Conservation (phyloP, 2,797 vertebrate genomes). For the Pelodytes ibericus region DNA sequence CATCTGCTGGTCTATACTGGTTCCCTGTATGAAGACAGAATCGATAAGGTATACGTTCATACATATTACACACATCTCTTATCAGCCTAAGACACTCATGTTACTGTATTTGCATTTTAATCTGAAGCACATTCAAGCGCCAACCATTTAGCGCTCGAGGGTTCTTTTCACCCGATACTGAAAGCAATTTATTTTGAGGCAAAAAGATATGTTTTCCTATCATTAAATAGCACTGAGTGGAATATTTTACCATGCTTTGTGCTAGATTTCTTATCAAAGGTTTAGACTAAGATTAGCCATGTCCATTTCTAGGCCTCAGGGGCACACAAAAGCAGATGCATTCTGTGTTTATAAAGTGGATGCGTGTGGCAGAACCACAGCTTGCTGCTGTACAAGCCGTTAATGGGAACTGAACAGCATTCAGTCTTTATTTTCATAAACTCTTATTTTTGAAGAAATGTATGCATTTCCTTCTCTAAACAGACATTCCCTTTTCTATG, state of each 20-base stretch:
- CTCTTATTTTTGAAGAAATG: background rate
- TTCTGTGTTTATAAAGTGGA: background rate
- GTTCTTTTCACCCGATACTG: background rate
- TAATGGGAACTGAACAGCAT: constrained; percentile 11
- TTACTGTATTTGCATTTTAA: constrained; percentile 8
- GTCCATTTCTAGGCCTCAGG: constrained; percentile 15
- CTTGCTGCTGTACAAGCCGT: constrained; percentile 16
- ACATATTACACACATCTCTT: background rate
- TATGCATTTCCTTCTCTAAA: background rate
- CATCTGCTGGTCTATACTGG: constrained; percentile 75
- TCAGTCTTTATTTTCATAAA: constrained; percentile 8
- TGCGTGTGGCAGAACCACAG: constrained; percentile 2
- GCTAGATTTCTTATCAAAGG: background rate
- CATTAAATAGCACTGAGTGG: constrained; percentile 9
- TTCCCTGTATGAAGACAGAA: constrained; percentile 61
- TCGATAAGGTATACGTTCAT: background rate
- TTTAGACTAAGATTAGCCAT: constrained; percentile 24
- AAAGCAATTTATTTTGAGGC: constrained; percentile 11
- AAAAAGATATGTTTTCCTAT: background rate
- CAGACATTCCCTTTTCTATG: background rate
- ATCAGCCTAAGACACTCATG: background rate
- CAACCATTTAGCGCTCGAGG: background rate
- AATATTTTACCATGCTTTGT: constrained; percentile 15
- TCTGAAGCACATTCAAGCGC: background rate
- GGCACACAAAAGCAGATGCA: constrained; percentile 24